A percentile compares a stretch with the other conserved stretches of the same genome.
Evolutionary conservation across 2,888 invertebrate genomes (phyloP).

Genomic region (Brassicogethes aeneus): DNA sequence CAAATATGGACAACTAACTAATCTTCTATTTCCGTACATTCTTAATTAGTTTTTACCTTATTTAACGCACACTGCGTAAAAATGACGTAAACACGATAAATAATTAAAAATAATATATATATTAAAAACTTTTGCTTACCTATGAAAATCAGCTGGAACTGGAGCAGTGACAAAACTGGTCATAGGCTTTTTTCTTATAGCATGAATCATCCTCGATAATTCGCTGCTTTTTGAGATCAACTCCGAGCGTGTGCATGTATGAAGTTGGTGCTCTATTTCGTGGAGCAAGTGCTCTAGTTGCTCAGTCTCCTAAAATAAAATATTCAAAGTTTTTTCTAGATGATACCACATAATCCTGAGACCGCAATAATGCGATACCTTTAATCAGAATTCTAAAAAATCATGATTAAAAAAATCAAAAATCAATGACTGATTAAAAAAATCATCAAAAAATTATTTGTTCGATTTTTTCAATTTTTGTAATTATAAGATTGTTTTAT

Average conservation of each 20-base stretch:
- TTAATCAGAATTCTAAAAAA: slow-evolving; percentile 3
- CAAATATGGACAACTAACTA: neutral
- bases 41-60: no score
- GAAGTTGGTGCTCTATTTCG: slow-evolving; percentile 73
- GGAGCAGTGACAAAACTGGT: slow-evolving; percentile 80
- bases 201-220: slow-evolving; percentile 70
- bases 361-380: no score
- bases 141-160: slow-evolving; percentile 84
- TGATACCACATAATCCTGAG: neutral
- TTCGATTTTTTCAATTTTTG: no score
- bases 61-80: no score
- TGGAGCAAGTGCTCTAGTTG: slow-evolving; percentile 78
- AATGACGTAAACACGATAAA: no score
- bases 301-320: slow-evolving; percentile 65
- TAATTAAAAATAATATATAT: no score
- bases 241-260: slow-evolving; percentile 71
- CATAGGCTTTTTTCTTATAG: slow-evolving; percentile 81
- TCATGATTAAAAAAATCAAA: no score
- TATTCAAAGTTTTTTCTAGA: no score
- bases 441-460: no score
- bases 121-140: slow-evolving; percentile 40
- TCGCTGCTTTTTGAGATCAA: slow-evolving; percentile 74
- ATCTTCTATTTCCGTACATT: no score
- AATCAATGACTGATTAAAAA: no score
- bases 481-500: no score